Percentiles rank a stretch among this genome's conserved stretches.
phyloP scores from a whole-genome alignment of 2,797 vertebrate species.

The Mus spretus region DNA sequence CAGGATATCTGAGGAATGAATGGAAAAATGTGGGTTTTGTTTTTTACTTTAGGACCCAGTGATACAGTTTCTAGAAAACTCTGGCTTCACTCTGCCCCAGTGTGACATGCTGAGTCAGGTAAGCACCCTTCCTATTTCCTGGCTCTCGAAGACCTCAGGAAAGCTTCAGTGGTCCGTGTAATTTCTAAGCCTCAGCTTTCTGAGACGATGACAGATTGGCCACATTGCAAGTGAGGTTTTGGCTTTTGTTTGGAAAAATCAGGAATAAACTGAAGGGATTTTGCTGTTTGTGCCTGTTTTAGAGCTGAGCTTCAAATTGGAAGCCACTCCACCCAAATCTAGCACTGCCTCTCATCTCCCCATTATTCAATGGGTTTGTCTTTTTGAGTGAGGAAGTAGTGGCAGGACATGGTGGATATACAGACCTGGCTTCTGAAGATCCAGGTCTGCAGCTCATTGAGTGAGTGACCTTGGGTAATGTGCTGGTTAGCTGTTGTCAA shows the following conservation, averaged over 20 bases:
- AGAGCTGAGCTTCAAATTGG: background rate
- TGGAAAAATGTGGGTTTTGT: background rate
- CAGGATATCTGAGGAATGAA: background rate
- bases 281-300: background rate
- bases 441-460: background rate
- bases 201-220: background rate
- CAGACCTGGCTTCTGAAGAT: background rate
- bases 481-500: background rate
- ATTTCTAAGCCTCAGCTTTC: conserved; percentile 49
- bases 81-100: background rate
- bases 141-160: background rate
- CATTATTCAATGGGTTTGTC: background rate
- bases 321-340: background rate
- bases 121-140: background rate
- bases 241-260: background rate
- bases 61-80: background rate
- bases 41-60: background rate
- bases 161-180: background rate
- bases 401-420: background rate
- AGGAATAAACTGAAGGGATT: background rate
- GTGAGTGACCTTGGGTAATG: background rate
- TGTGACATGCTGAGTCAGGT: background rate
- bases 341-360: background rate
- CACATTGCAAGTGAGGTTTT: background rate
- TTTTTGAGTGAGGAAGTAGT: background rate